Evolutionary conservation across 2,113 vertebrate species (phyloP), one percentile per base, ranked within the genome.

Genomic region (Syrmaticus mikado): DNA sequence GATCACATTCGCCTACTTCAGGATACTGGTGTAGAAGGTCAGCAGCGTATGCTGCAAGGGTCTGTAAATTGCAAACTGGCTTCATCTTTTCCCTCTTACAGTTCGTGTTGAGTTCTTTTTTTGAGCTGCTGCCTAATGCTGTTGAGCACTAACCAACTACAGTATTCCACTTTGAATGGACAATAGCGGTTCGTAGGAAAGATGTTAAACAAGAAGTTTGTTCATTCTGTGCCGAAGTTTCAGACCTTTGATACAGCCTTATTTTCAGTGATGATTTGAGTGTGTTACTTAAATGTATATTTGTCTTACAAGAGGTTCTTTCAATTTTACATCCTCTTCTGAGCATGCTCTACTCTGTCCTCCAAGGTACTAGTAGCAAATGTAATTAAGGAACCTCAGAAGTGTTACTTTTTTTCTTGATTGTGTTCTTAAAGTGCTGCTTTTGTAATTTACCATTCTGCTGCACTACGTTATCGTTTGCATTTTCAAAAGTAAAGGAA

Each of bases 161-260:
- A 66, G 3, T 74, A 24, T 71, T 85, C 62, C 11, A 11, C 13
- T 83, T 75, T 55, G 50, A 41, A 90, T 72, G 21, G 38, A 13
- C 4, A 67, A 18, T 40, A 30, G 6, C 18, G 19, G 32, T 85
- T 65, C 18, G 34, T 11, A 65, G 30, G 40, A 83, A 70, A 80
- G 22, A 10, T 71, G 16, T 21, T 50, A 22, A 25, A 11, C 6
- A 50, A 50, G n/a, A 60, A 68, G 22, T 25, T 53, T 0, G 0
- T 81, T 60, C 12, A 8, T 57, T 58, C 25, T 43, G 34, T 34
- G 40, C 43, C 52, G 2, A 60, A 74, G 41, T 65, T 85, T 91
- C n/a, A 34, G 1, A 66, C 14, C n/a, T 30, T 22, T 76, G 64
- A 25, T 70, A 58, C 25, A 62, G 72, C 45, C 40, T 77, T 40